A percentile compares a stretch with the other conserved stretches of the same genome.
Evolutionary conservation across 2,113 vertebrate species (phyloP).

Genomic region (Myiozetetes cayanensis): DNA sequence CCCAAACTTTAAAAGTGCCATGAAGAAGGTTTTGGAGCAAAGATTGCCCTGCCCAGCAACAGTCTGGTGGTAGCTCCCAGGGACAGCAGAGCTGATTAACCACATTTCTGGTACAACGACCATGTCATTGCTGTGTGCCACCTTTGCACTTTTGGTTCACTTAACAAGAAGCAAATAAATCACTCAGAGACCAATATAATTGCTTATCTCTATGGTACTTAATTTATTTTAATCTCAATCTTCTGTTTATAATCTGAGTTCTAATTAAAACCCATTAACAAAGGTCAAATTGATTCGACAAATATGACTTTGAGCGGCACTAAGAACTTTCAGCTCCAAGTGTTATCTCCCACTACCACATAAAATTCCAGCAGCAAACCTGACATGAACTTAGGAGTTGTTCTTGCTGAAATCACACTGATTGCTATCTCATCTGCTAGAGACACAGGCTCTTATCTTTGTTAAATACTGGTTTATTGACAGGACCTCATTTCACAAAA

Average conservation of each 20-base stretch:
- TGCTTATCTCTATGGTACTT: background rate
- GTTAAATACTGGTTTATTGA: slow-evolving; percentile 1
- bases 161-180: background rate
- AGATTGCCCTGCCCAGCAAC: background rate
- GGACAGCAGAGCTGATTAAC: background rate
- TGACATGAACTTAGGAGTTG: background rate
- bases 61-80: background rate
- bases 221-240: background rate
- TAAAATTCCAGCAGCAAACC: background rate
- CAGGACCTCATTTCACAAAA: background rate
- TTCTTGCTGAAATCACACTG: slow-evolving; percentile 30
- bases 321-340: background rate
- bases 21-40: background rate
- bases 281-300: background rate
- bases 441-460: background rate
- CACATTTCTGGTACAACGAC: background rate
- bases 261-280: slow-evolving; percentile 24
- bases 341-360: background rate
- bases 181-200: background rate
- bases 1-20: background rate
- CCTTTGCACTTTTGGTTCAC: background rate
- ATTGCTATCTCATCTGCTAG: background rate
- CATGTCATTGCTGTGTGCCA: background rate
- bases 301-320: background rate
- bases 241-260: background rate